These are phyloP conservation scores for Tetramorium simillimum DNA, from an alignment of 1,140 invertebrate species.

Conservation along the genomic window DNA sequence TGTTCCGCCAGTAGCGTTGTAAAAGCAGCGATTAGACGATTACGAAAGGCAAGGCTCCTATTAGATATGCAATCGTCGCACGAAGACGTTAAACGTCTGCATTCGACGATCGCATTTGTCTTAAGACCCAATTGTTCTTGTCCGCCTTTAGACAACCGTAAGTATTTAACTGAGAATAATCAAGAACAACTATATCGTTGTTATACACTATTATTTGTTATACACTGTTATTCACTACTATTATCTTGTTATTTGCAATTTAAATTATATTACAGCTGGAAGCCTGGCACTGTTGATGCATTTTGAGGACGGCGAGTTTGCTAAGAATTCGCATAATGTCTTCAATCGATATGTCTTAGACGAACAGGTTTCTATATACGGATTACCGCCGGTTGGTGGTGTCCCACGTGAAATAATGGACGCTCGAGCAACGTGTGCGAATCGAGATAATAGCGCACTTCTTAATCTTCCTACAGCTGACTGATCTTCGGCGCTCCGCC, in stretches of 20 bases:
- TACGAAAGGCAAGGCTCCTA: conserved; percentile 77
- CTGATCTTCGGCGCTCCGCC: not conserved
- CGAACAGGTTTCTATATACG: conserved; percentile 74
- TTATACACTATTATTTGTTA: too few relatives aligned
- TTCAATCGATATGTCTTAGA: conserved; percentile 66
- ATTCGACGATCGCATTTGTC: conserved; percentile 73
- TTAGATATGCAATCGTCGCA: conserved; percentile 71
- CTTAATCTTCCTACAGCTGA: conserved; percentile 42
- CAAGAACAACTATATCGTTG: not conserved
- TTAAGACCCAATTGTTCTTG: conserved; percentile 79
- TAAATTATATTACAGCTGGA: conserved; percentile 74
- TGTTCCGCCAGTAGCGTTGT: conserved; percentile 78
- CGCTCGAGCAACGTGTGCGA: conserved; percentile 66
- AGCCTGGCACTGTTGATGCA: conserved; percentile 78
- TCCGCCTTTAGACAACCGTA: conserved; percentile 78
- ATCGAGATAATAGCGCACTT: conserved; percentile 17
- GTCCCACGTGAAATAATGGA: conserved; percentile 68
- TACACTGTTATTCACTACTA: not conserved
- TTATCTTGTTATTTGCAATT: conserved; percentile 5
- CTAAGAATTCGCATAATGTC: conserved; percentile 32
- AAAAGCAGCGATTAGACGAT: conserved; percentile 80
- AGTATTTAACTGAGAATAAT: conserved; percentile 51
- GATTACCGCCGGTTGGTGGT: conserved; percentile 65
- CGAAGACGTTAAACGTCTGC: conserved; percentile 69
- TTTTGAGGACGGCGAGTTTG: conserved; percentile 67